Evolutionary conservation across 2,113 vertebrate species (phyloP), one percentile per base, ranked within the genome.

Genomic region (Cyprinodon tularosa): DNA sequence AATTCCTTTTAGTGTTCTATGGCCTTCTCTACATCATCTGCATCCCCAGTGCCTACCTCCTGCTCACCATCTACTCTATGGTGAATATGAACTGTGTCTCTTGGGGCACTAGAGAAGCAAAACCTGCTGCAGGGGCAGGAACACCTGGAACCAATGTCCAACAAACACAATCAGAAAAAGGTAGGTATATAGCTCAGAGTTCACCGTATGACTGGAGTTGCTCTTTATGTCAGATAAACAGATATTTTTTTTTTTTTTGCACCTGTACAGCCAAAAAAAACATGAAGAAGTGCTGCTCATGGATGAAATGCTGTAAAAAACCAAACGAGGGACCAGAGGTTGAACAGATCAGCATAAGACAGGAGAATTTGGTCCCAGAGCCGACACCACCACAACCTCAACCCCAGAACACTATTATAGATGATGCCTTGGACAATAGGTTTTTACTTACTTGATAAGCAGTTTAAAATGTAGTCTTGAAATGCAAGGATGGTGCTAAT

Each of bases 31-130:
- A 94, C 78, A 78, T 94, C 22, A 3, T 94, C 64, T 90, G 88
- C 77, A 83, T 94, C 42, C 94, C 94, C 12, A 93, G 92, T 12
- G 92, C 87, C 4, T 94, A 94, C 76, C 90, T 94, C n/a, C 84
- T 95, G 47, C 89, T 95, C 71, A 78, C 71, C 63, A 94, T 95
- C 72, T 95, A 94, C 84, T 91, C 92, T 57, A 90, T 94, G 87
- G 89, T 89, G 66, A 95, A 95, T 83, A 90, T 95, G 92, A 92
- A 94, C 87, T 90, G 92, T 0, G 89, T 94, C 36, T 94, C 93
- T 6, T 94, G 94, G 94, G 94, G 94, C 20, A 95, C 94, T 9
- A 82, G 94, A 12, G 94, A 95, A 77, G 17, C 81, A 29, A 70
- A 57, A 4, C 38, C 47, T 37, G n/a, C 61, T 0, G 3, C 39